These are phyloP conservation scores for Pristis pectinata DNA, from an alignment of 2,797 vertebrate genomes.

Conservation along the genomic window DNA sequence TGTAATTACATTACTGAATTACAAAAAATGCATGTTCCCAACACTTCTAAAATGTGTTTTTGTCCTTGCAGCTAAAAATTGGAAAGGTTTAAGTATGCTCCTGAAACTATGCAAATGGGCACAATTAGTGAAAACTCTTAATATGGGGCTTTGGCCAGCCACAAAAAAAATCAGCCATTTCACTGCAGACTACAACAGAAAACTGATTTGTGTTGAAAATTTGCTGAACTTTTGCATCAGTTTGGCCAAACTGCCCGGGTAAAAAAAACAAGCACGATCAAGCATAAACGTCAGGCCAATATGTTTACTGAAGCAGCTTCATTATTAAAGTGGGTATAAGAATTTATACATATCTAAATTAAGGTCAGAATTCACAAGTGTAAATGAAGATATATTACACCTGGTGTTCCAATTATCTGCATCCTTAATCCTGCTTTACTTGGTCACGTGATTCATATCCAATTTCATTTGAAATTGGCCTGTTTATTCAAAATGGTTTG, in stretches of 20 bases:
- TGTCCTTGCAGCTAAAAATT: background rate
- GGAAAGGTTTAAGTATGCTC: background rate
- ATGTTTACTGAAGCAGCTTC: background rate
- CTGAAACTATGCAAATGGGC: background rate
- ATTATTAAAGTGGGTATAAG: background rate
- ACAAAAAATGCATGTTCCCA: background rate
- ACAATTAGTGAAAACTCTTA: background rate
- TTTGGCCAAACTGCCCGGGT: background rate
- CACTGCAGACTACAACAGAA: background rate
- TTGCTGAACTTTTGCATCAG: background rate
- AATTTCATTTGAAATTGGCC: background rate
- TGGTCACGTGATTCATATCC: background rate
- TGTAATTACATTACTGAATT: background rate
- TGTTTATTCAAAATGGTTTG: background rate
- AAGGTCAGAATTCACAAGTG: background rate
- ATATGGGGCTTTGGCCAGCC: background rate
- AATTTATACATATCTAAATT: background rate
- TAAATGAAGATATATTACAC: background rate
- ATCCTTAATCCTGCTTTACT: background rate
- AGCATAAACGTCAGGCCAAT: background rate
- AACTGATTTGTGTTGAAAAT: background rate
- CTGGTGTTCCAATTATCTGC: background rate
- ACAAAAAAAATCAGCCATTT: too few relatives aligned
- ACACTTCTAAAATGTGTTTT: background rate
- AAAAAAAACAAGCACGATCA: background rate